Conservation (phyloP, 2,797 vertebrate genomes). For the Discoglossus pictus region DNA sequence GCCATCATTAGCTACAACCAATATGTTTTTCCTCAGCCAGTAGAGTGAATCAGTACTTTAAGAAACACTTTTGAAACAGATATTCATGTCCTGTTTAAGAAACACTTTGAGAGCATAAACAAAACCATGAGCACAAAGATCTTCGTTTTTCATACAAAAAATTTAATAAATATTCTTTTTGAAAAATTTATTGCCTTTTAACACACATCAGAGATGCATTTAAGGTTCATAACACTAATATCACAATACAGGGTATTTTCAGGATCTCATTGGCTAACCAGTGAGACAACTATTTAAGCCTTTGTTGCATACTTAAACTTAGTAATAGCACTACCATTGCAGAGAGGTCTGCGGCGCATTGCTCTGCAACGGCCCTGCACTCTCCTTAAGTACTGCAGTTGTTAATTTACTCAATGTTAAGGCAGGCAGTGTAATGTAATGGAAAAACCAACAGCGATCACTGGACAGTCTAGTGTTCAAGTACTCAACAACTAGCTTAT, state of each 20-base stretch:
- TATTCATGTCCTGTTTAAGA: neutral
- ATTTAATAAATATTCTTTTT: conserved; percentile 99
- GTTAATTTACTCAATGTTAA: conserved; percentile 59
- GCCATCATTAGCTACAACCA: too few relatives aligned
- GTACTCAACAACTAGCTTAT: conserved; percentile 91
- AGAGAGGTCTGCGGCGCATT: neutral
- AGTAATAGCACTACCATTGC: conserved; percentile 63
- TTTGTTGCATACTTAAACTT: conserved; percentile 69
- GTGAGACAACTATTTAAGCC: conserved; percentile 83
- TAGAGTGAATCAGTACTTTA: too few relatives aligned
- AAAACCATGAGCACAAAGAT: conserved; percentile 15
- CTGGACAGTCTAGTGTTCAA: conserved; percentile 89
- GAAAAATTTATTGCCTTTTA: conserved; percentile 97
- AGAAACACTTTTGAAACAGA: too few relatives aligned
- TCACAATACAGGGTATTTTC: conserved; percentile 88
- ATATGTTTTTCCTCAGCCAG: too few relatives aligned
- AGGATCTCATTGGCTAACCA: conserved; percentile 82
- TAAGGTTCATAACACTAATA: conserved; percentile 88
- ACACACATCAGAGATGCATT: conserved; percentile 89
- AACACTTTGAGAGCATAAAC: neutral
- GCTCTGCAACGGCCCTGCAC: neutral
- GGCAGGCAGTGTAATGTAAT: conserved; percentile 85
- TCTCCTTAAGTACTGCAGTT: neutral
- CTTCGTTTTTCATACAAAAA: conserved; percentile 96
- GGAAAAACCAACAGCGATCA: conserved; percentile 84